A percentile compares a stretch with the other conserved stretches of the same genome.
phyloP scores from a whole-genome alignment of 2,113 vertebrate species.

The Phylloscopus trochiloides region DNA sequence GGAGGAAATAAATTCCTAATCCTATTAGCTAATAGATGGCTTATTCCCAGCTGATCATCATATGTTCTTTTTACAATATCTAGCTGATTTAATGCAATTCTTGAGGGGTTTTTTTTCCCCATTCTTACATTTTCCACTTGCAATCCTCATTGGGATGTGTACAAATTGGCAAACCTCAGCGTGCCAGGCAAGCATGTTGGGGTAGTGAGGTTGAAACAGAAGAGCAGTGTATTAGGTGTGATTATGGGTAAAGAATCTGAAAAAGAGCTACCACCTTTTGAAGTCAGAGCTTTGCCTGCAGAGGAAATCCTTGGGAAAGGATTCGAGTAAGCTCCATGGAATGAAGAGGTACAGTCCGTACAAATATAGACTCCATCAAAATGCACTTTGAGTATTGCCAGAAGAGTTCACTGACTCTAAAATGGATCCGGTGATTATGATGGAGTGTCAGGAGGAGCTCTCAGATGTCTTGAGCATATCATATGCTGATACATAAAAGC shows the following conservation, averaged over 20 bases:
- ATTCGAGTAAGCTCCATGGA: neutral
- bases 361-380: neutral
- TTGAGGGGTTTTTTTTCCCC: neutral
- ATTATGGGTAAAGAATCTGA: neutral
- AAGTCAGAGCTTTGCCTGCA: slow-evolving; percentile 8
- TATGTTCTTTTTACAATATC: neutral
- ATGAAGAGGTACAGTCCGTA: neutral
- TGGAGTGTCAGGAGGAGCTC: neutral
- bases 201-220: neutral
- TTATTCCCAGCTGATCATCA: neutral
- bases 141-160: neutral
- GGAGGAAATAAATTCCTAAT: slow-evolving; percentile 10
- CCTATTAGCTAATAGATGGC: slow-evolving; percentile 2
- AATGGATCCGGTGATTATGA: neutral
- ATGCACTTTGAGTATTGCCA: neutral
- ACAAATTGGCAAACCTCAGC: neutral
- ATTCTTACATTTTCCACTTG: neutral
- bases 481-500: neutral
- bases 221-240: neutral
- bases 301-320: slow-evolving; percentile 16
- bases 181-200: fast-evolving
- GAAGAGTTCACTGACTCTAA: neutral
- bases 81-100: neutral
- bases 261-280: neutral
- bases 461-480: neutral